phyloP scores from a whole-genome alignment of 2,797 vertebrate genomes.

The Myripristis murdjan region DNA sequence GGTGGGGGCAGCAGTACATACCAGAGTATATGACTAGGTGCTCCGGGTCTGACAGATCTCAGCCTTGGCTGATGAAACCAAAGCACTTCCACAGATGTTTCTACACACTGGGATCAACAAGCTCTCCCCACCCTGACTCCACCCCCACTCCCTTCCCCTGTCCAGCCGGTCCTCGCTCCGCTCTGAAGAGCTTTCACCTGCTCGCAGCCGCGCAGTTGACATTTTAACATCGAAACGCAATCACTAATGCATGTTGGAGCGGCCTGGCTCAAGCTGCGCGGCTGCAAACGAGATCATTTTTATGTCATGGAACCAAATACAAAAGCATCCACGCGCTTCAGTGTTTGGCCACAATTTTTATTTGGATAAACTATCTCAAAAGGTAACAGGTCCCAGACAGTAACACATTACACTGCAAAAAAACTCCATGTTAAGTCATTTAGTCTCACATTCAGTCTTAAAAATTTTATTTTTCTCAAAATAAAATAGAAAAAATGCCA shows the following conservation, averaged over 20 bases:
- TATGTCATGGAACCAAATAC: not conserved
- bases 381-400: too few relatives aligned
- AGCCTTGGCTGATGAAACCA: constrained; percentile 83
- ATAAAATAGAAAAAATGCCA: too few relatives aligned
- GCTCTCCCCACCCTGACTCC: constrained; percentile 55
- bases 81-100: constrained; percentile 86
- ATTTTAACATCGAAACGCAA: constrained; percentile 36
- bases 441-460: too few relatives aligned
- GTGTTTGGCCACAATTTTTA: too few relatives aligned
- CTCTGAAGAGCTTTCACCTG: constrained; percentile 76
- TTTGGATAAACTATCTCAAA: too few relatives aligned
- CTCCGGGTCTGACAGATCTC: constrained; percentile 86
- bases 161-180: constrained; percentile 56
- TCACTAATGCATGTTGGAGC: constrained; percentile 10
- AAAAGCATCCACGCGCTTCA: too few relatives aligned
- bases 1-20: constrained; percentile 82
- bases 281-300: not conserved
- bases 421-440: too few relatives aligned
- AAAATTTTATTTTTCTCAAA: too few relatives aligned
- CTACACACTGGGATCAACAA: constrained; percentile 80
- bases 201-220: constrained; percentile 52
- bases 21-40: constrained; percentile 88
- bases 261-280: not conserved
- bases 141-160: constrained; percentile 47
- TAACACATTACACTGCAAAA: too few relatives aligned